Percentiles rank a stretch among this genome's conserved stretches.
phyloP scores from a whole-genome alignment of 2,888 invertebrate genomes.

The Phyllotreta striolata region DNA sequence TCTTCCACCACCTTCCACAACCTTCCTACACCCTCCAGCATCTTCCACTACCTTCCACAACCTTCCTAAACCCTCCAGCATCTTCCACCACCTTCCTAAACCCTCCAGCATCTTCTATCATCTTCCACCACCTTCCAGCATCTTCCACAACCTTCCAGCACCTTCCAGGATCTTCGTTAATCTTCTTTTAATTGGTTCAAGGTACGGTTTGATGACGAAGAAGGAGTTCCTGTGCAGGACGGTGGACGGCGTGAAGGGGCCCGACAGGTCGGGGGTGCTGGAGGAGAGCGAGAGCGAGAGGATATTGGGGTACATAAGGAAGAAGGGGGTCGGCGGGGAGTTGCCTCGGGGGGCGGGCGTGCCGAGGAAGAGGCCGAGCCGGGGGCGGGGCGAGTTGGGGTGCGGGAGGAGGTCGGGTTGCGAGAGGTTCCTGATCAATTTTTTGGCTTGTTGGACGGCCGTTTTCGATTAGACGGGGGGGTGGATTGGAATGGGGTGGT shows the following conservation, averaged over 20 bases:
- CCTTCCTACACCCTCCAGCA: no score
- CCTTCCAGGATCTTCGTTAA: neutral
- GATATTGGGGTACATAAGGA: conserved; percentile 55
- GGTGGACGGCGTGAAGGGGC: conserved; percentile 56
- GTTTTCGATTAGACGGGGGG: conserved; percentile 50
- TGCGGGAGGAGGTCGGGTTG: conserved; percentile 43
- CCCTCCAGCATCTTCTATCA: no score
- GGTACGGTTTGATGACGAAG: conserved; percentile 73
- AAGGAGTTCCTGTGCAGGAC: conserved; percentile 65
- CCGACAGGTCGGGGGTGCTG: conserved; percentile 65
- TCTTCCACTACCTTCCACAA: no score
- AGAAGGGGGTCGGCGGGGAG: conserved; percentile 52
- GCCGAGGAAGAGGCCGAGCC: conserved; percentile 39
- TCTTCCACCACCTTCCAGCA: no score
- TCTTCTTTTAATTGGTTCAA: conserved; percentile 59
- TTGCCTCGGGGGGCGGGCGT: conserved; percentile 54
- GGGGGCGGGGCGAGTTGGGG: conserved; percentile 47
- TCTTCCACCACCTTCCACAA: no score
- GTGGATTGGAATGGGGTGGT: no score
- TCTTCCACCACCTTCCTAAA: no score
- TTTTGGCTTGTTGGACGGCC: conserved; percentile 58
- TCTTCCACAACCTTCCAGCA: no score
- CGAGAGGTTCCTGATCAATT: conserved; percentile 56
- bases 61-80: no score
- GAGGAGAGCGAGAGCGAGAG: conserved; percentile 63